Base-by-base conservation (phyloP, 2,888 invertebrate genomes). In the Megalurothrips usitatus region DNA sequence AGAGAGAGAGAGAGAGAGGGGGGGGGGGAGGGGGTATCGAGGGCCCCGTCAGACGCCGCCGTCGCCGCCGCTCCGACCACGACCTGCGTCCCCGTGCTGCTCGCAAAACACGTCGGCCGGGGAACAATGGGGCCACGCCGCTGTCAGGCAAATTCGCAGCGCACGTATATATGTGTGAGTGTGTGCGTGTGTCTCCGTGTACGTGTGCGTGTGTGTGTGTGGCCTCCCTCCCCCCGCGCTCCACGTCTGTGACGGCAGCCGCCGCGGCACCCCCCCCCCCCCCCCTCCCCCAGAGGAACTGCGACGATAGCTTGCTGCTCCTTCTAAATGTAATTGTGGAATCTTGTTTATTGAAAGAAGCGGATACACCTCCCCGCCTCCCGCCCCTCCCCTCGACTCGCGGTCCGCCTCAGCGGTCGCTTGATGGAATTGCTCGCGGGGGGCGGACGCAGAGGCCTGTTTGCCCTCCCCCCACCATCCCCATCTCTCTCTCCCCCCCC, bases 301-400 rank as follows among this genome's bases (percentile, higher is more conserved):
- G 68, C 23, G 12, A n/a, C 68, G 68, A 75, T 75, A 75, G 68
- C 26, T 75, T 23, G 34, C 68, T 23, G 34, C 68, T 75, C 68
- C 68, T 75, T 26, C 68, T 26, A 75, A 75, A 75, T 75, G 68
- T 75, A 26, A 75, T 75, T 26, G 68, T 75, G 68, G 23, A 75
- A 75, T 75, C 68, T 75, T 75, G 68, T 75, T 26, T 68, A 23
- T 23, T 52, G 52, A 12, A 19, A 52, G 58, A 17, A 58, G 58
- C 17, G 58, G 58, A 17, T 10, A 52, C 52, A 17, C 14, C 52
- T 52, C 58, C 14, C 58, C 58, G 14, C 17, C 19, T 17, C 58
- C 52, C 58, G 11, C 58, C 14, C 14, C 17, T 17, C 58, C 58
- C 58, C 52, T 43, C 34, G 34, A 43, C 34, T 43, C 34, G 34